Percentiles rank a stretch among this genome's conserved stretches.
Evolutionary conservation across 2,888 invertebrate species (phyloP).

Genomic region (Sesamia inferens): DNA sequence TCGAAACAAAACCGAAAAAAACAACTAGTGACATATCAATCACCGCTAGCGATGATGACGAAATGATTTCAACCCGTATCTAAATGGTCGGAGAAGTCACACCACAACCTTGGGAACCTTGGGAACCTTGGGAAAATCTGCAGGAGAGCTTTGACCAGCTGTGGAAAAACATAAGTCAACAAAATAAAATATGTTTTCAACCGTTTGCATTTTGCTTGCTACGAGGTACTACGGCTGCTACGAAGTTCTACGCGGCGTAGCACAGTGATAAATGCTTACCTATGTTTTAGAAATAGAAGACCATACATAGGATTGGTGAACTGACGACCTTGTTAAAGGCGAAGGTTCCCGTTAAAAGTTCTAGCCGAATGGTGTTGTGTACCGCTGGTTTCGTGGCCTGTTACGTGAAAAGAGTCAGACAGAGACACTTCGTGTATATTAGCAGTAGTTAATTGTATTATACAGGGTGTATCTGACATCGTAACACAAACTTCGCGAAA

Average conservation of each 20-base stretch:
- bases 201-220: not conserved
- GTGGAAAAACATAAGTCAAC: not conserved
- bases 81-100: not conserved
- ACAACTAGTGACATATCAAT: not conserved
- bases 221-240: conserved; percentile 5
- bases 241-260: conserved; percentile 14
- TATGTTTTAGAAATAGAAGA: not conserved
- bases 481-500: too few species aligned
- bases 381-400: too few species aligned
- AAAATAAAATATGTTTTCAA: not conserved
- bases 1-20: not conserved
- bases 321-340: too few species aligned
- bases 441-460: too few species aligned
- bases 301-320: not conserved
- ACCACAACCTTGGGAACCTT: not conserved
- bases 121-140: not conserved
- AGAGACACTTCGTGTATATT: too few species aligned
- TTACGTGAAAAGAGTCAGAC: too few species aligned
- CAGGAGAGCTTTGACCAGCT: not conserved
- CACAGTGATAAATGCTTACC: not conserved
- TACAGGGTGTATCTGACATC: too few species aligned
- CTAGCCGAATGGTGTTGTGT: too few species aligned
- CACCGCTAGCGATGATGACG: not conserved
- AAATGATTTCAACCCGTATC: too few species aligned
- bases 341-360: too few species aligned